Evolutionary conservation across 2,888 invertebrate species (phyloP), one percentile per base, ranked within the genome.

Genomic region (Himalopsyche tibetana): DNA sequence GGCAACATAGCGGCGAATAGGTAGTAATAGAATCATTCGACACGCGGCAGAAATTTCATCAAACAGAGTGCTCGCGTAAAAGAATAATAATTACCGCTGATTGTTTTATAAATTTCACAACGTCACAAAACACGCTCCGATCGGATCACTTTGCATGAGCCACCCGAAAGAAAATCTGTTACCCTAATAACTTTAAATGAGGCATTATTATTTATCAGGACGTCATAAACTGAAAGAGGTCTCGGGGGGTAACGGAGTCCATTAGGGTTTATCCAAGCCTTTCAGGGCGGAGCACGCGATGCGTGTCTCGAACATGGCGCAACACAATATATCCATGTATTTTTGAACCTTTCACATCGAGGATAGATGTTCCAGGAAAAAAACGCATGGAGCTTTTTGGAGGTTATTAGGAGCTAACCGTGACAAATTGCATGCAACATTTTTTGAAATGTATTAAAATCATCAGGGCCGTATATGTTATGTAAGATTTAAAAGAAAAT

Each of bases 251-350:
- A 83, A 82, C 83, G 85, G 83, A 83, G 74, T 87, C 87, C 87
- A 88, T 88, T 88, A 88, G 80, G 83, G 87, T 85, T 88, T 87
- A 88, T 88, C 88, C 84, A 82, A 83, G 84, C 84, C 56, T 87
- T 86, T 84, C 85, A 80, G 82, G 69, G 85, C 83, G 56, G 82
- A 82, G 85, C 87, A 87, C 86, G 87, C 88, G 85, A 88, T 85
- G 84, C 86, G 88, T 86, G 87, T 84, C 79, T 82, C 74, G 38
- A 82, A 51, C 80, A 80, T n/a, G 42, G 36, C 12, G 51, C 28
- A 63, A 63, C 28, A 63, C 28, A 63, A 63, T 74, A 74, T 74
- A 74, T 74, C 74, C 74, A 36, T 74, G 80, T 42, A 51, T 42
- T 80, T 45, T 80, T 80, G 80, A 80, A 80, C 28, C 51, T 51